Percentiles rank a stretch among this genome's conserved stretches.
Conservation (phyloP, 2,113 vertebrate species). For the Petrocephalus microphthalmus region DNA sequence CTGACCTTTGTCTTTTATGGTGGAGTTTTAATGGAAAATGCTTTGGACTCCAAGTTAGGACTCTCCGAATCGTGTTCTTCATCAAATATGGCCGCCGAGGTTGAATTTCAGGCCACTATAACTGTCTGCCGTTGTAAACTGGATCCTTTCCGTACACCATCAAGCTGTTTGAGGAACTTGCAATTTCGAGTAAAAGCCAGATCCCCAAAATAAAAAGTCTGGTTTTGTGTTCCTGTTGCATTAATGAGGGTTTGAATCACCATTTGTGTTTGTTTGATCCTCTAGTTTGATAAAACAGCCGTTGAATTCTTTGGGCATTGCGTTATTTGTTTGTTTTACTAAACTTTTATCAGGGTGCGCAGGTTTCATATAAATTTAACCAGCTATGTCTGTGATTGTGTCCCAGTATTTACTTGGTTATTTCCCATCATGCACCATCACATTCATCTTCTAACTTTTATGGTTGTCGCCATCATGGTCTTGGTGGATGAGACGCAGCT, state of each 20-base stretch:
- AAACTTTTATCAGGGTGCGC: neutral
- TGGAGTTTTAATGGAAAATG: conserved; percentile 1
- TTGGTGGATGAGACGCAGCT: too few species aligned
- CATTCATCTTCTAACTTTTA: neutral
- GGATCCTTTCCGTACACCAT: neutral
- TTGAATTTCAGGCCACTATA: conserved; percentile 15
- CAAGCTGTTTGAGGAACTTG: neutral
- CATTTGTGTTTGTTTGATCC: neutral
- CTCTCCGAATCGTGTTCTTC: neutral
- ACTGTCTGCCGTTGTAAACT: conserved; percentile 12
- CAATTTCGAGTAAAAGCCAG: neutral
- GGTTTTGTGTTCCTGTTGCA: neutral
- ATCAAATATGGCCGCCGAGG: neutral
- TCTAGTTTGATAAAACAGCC: neutral
- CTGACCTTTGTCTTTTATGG: neutral
- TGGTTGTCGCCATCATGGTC: too few species aligned
- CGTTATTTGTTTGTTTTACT: neutral
- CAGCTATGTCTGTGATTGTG: neutral
- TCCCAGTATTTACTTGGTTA: neutral
- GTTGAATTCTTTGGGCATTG: neutral
- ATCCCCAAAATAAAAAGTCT: neutral
- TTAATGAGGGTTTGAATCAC: conserved; percentile 8
- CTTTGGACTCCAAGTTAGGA: neutral
- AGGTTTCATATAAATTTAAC: neutral
- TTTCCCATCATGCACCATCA: neutral